Evolutionary conservation across 2,113 vertebrate species (phyloP).

Genomic region (Danionella cerebrum): DNA sequence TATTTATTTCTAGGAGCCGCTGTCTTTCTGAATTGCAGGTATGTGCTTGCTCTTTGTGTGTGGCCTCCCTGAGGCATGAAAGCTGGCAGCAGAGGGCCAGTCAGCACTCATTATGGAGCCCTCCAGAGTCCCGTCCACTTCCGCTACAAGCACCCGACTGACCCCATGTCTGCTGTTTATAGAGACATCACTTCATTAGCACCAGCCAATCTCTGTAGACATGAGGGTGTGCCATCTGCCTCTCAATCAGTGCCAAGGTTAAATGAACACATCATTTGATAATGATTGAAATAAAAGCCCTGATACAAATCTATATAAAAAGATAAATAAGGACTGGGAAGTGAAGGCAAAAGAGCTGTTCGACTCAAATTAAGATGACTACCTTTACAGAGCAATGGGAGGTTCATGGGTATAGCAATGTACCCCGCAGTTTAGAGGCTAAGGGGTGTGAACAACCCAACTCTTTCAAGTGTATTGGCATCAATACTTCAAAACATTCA

Average conservation of each 20-base stretch:
- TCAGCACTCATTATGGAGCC: constrained; percentile 26
- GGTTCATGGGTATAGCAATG: too few relatives aligned
- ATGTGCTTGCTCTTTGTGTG: constrained; percentile 17
- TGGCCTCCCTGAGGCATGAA: constrained; percentile 24
- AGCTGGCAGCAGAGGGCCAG: constrained; percentile 27
- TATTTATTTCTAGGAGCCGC: constrained; percentile 2
- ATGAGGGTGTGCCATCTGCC: constrained; percentile 63
- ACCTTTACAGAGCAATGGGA: too few relatives aligned
- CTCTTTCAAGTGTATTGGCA: too few relatives aligned
- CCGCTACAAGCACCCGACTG: constrained; percentile 41
- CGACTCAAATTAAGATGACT: too few relatives aligned
- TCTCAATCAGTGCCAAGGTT: constrained; percentile 57
- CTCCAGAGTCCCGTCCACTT: constrained; percentile 31
- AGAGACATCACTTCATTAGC: constrained; percentile 66
- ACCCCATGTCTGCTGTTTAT: constrained; percentile 62
- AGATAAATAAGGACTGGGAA: too few relatives aligned
- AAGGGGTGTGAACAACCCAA: too few relatives aligned
- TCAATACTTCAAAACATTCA: too few relatives aligned
- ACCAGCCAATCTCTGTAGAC: constrained; percentile 50
- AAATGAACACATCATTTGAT: constrained; percentile 47
- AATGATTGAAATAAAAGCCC: neutral
- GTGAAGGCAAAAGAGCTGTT: too few relatives aligned
- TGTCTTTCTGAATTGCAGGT: constrained; percentile 13
- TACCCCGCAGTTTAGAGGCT: too few relatives aligned
- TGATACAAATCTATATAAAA: too few relatives aligned